These are phyloP conservation scores for Eurypyga helias DNA, from an alignment of 2,113 vertebrate genomes.

Conservation along the genomic window DNA sequence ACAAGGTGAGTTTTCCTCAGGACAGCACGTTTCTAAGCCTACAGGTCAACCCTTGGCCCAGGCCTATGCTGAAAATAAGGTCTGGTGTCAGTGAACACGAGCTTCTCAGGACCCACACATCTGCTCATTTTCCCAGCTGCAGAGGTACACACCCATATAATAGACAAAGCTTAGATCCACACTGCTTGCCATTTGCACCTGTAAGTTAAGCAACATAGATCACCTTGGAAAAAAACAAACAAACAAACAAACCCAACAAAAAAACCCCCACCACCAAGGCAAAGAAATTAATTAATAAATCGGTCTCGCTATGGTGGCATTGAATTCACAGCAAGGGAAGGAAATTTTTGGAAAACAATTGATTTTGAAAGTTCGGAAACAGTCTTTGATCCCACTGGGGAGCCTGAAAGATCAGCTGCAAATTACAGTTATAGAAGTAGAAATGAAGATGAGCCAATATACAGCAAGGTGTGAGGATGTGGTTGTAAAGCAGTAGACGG, in stretches of 20 bases:
- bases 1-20: background rate
- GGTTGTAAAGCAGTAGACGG: background rate
- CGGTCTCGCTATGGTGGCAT: background rate
- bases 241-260: too few relatives aligned
- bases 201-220: background rate
- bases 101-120: background rate
- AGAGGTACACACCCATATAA: background rate
- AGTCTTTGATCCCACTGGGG: background rate
- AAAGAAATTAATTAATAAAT: background rate
- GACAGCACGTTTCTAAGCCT: background rate
- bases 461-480: background rate
- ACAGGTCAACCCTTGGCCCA: background rate
- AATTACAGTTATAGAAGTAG: background rate
- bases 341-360: background rate
- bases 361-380: background rate
- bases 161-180: background rate
- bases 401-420: background rate
- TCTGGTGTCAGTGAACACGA: background rate
- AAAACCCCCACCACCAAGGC: too few relatives aligned
- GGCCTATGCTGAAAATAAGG: background rate
- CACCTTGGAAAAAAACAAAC: background rate
- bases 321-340: background rate
- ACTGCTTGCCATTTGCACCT: background rate
- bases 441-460: background rate
- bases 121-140: background rate